Base-by-base conservation (phyloP, 2,113 vertebrate genomes). In the Podarcis cretensis region DNA sequence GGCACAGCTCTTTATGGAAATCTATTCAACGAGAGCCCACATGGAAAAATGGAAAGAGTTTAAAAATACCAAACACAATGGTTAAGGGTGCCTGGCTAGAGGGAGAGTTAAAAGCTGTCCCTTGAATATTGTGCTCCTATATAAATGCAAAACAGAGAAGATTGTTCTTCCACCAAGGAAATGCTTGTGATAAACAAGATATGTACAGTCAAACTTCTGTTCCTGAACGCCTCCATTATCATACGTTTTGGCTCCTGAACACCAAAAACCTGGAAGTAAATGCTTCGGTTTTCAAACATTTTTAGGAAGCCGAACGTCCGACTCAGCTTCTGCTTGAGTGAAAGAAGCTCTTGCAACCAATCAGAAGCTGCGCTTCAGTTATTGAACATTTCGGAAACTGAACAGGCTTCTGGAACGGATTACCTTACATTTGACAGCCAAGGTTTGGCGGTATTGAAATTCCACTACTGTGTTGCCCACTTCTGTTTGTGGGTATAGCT, bases 1-100 rank as follows among this genome's bases (percentile, higher is more conserved):
- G 79, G 43, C 79, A 75, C 27, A 10, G 78, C 9, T 88, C 0
- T 0, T 54, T 69, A 8, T 43, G 79, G 48, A 95, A 94, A 86
- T 65, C 93, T 92, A 94, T 94, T 95, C 92, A 96, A 84, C 83
- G 0, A 4, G 82, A 57, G 91, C 91, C 86, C 37, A 82, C 18
- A 6, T 63, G 90, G 85, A 85, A 88, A 92, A 90, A 89, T 90
- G 89, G 92, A 91, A n/a, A 13, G 12, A 0, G 48, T 78, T 93
- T 95, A 94, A 96, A 95, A 95, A 95, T 95, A 96, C 66, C 86
- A 32, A 54, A 30, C 48, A 68, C 37, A 8, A 95, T 95, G 94
- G 94, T 92, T 87, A 2, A 0, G 83, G 40, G 76, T 85, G 71
- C 78, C 88, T 32, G 85, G 90, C 90, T 90, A 82, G 78, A 91